phyloP scores from a whole-genome alignment of 53 echinoderm and acorn worm species.

The Luidia sarsii region DNA sequence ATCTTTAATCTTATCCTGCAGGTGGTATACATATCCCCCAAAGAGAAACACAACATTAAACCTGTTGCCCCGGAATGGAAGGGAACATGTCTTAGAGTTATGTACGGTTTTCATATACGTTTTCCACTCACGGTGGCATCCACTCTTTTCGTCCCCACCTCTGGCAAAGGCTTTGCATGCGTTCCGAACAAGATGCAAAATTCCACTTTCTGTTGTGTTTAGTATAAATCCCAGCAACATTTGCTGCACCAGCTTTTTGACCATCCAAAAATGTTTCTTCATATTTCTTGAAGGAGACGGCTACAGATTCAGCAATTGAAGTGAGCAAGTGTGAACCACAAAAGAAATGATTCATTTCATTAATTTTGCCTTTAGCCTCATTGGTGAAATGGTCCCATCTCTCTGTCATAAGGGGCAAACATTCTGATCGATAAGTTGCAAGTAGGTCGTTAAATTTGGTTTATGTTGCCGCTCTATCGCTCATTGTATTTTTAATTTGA shows the following conservation, averaged over 20 bases:
- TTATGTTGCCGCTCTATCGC: conserved; percentile 50
- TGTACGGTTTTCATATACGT: conserved; percentile 10
- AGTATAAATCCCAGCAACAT: conserved; percentile 23
- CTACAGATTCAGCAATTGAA: conserved; percentile 55
- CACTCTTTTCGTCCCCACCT: conserved; percentile 58
- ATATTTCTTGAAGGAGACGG: conserved; percentile 34
- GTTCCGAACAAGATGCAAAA: conserved; percentile 36
- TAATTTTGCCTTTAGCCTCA: conserved; percentile 15
- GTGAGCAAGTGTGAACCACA: conserved; percentile 55
- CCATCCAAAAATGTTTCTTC: conserved; percentile 33
- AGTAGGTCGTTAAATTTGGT: conserved; percentile 27
- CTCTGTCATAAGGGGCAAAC: conserved; percentile 9
- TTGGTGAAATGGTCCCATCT: conserved; percentile 41
- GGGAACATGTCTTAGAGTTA: conserved; percentile 17
- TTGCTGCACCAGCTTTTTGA: conserved; percentile 35
- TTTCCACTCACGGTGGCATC: conserved; percentile 42
- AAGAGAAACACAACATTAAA: conserved; percentile 59
- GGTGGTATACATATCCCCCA: conserved; percentile 37
- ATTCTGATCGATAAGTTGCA: conserved; percentile 35
- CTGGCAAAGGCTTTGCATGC: conserved; percentile 52
- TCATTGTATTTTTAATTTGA: conserved; percentile 54
- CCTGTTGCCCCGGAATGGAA: conserved; percentile 35
- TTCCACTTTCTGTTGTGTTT: conserved; percentile 47
- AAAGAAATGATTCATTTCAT: conserved; percentile 53
- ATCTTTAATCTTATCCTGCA: conserved; percentile 46